A percentile compares a stretch with the other conserved stretches of the same genome.
Evolutionary conservation across 1,140 invertebrate genomes (phyloP).

Genomic region (Acromyrmex echinatior): DNA sequence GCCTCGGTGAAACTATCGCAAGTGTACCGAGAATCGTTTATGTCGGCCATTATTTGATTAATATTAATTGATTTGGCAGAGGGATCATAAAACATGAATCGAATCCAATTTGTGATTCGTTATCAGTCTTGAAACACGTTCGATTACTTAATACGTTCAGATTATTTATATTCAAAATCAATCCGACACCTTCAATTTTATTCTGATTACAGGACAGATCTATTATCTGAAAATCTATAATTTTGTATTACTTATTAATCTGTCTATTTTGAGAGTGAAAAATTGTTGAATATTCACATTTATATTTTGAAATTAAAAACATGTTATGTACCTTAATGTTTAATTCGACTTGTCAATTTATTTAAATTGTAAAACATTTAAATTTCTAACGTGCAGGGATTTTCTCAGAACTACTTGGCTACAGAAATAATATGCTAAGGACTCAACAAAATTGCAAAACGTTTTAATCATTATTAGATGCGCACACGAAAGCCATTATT

Average conservation of each 20-base stretch:
- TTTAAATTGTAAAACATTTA: neutral
- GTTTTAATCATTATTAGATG: conserved; percentile 45
- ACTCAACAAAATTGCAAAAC: neutral
- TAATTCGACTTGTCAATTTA: neutral
- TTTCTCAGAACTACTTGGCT: neutral
- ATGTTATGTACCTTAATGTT: neutral
- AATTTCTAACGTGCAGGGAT: neutral
- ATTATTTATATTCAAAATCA: neutral
- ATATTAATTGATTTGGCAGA: neutral
- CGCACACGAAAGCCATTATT: conserved; percentile 30
- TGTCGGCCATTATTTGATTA: conserved; percentile 28
- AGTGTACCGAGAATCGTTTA: conserved; percentile 56
- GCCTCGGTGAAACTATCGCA: conserved; percentile 66
- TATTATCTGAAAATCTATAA: neutral
- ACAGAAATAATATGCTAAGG: neutral
- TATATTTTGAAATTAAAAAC: neutral
- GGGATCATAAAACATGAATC: conserved; percentile 7
- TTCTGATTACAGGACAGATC: neutral
- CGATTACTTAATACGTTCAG: neutral
- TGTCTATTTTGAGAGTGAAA: neutral
- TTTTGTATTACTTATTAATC: neutral
- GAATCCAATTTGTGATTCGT: neutral
- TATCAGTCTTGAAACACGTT: no score
- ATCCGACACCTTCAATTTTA: neutral
- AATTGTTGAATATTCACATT: neutral